phyloP scores from a whole-genome alignment of 2,888 invertebrate species.

The Nebria salina region DNA sequence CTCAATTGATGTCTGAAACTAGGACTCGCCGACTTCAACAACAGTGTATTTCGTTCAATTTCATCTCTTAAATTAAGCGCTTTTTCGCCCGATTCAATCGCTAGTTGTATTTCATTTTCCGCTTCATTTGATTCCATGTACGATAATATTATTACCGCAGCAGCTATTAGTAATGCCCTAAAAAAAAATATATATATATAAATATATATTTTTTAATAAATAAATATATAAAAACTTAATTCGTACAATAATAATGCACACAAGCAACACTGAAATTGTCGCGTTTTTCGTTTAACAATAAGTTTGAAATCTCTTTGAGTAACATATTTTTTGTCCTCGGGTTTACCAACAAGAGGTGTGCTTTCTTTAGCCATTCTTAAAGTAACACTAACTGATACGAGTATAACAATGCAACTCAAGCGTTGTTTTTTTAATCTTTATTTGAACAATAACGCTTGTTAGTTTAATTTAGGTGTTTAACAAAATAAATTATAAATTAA shows the following conservation, averaged over 20 bases:
- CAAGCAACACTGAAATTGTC: conserved; percentile 76
- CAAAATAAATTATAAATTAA: background rate
- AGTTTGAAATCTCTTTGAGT: conserved; percentile 66
- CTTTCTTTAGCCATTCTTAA: conserved; percentile 28
- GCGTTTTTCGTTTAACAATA: conserved; percentile 63
- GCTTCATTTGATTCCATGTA: conserved; percentile 42
- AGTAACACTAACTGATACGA: background rate
- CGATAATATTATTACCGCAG: conserved; percentile 35
- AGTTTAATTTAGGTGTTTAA: background rate
- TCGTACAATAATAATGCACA: conserved; percentile 77
- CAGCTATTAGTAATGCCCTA: conserved; percentile 41
- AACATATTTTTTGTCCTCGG: conserved; percentile 63
- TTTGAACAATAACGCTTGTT: background rate
- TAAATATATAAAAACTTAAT: conserved; percentile 33
- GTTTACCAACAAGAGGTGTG: conserved; percentile 55
- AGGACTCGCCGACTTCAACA: conserved; percentile 68
- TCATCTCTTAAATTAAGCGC: conserved; percentile 68
- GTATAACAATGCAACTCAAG: background rate
- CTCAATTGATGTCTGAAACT: conserved; percentile 77
- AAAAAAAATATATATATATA: background rate
- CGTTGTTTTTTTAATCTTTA: background rate
- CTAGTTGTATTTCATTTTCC: conserved; percentile 62
- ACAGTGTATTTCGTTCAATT: conserved; percentile 66
- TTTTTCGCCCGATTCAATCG: conserved; percentile 67
- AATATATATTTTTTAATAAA: too few relatives aligned